Evolutionary conservation across 1,140 invertebrate species (phyloP), one percentile per base, ranked within the genome.

Genomic region (Macrostomum lignano): DNA sequence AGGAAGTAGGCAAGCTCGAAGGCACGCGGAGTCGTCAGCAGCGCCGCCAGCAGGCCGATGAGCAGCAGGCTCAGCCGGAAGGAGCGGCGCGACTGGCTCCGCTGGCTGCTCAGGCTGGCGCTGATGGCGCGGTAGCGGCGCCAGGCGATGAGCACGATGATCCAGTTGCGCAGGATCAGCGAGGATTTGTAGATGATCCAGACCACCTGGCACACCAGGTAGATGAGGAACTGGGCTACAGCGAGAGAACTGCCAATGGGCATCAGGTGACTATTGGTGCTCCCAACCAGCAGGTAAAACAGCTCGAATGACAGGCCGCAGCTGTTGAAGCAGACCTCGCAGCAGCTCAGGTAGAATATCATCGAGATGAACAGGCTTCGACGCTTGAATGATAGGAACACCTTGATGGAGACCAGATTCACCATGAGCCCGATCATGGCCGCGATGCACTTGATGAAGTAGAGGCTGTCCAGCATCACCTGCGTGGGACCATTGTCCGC

Each of bases 401-500:
- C 15, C 19, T 15, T 28, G 14, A 28, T 28, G 19, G 26, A 28
- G 9, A 28, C 19, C 19, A 28, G 15, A 9, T 28, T 28, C 15
- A 28, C 15, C 26, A 28, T 28, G 3, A 28, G 26, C 19, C 26
- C 26, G 19, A 28, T n/a, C n/a, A n/a, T n/a, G n/a, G n/a, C n/a
- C n/a, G n/a, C n/a, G n/a, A n/a, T n/a, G n/a, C n/a, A n/a, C n/a
- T n/a, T n/a, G n/a, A n/a, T n/a, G n/a, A n/a, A n/a, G n/a, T n/a
- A n/a, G n/a, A n/a, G n/a, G n/a, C n/a, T n/a, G n/a, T n/a, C n/a
- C n/a, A n/a, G n/a, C n/a, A n/a, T n/a, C n/a, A n/a, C n/a, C n/a
- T n/a, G n/a, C n/a, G n/a, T n/a, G n/a, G n/a, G n/a, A n/a, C n/a
- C n/a, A n/a, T n/a, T n/a, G n/a, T n/a, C n/a, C n/a, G n/a, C n/a